A percentile compares a stretch with the other conserved stretches of the same genome.
These are phyloP conservation scores for Atta colombica DNA, from an alignment of 1,140 invertebrate genomes.

Conservation along the genomic window DNA sequence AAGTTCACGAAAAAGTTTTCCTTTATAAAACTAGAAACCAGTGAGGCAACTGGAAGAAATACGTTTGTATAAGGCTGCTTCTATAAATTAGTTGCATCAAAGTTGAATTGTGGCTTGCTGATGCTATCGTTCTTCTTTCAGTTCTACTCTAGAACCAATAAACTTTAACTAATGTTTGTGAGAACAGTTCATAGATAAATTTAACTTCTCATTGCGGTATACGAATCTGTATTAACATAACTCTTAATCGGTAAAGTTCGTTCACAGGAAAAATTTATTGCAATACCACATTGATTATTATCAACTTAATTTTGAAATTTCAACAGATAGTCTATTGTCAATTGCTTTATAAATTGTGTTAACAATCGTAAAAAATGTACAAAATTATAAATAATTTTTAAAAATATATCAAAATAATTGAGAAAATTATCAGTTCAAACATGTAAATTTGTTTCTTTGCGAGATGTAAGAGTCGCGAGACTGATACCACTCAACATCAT, in stretches of 20 bases:
- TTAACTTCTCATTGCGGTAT: slow-evolving; percentile 10
- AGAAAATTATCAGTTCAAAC: background rate
- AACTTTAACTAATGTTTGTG: slow-evolving; percentile 33
- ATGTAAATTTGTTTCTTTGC: background rate
- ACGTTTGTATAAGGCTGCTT: background rate
- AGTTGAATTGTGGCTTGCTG: slow-evolving; percentile 10
- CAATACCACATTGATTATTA: background rate
- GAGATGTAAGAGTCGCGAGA: background rate
- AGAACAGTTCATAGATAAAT: background rate
- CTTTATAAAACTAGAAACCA: background rate
- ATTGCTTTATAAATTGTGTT: background rate
- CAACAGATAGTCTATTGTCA: background rate
- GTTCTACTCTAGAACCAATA: background rate
- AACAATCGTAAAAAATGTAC: background rate
- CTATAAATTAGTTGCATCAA: slow-evolving; percentile 4
- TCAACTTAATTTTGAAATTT: background rate
- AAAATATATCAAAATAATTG: background rate
- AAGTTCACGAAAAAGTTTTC: background rate
- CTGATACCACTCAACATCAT: background rate
- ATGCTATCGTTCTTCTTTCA: background rate
- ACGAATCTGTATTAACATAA: background rate
- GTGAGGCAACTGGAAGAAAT: background rate
- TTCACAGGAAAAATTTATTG: background rate
- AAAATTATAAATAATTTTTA: background rate
- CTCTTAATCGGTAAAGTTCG: slow-evolving; percentile 10